These are phyloP conservation scores for Cephus rjabovi DNA, from an alignment of 2,888 invertebrate genomes.

Conservation along the genomic window DNA sequence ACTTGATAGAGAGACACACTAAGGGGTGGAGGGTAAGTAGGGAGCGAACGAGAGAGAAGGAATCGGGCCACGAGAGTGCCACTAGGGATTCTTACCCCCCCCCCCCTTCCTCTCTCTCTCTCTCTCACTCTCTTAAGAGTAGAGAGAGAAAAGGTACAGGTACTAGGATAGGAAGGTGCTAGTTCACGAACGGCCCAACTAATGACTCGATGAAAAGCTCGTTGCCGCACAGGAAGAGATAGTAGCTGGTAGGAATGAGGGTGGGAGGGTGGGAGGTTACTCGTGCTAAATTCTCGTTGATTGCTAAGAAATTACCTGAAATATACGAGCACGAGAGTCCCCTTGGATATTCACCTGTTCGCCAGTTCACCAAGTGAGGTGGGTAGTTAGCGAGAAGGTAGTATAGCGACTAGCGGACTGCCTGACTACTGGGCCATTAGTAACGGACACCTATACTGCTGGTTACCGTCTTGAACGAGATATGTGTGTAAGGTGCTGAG, in stretches of 20 bases:
- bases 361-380: too few species aligned
- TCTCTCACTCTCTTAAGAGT: background rate
- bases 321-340: conserved; percentile 37
- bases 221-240: conserved; percentile 39
- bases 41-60: conserved; percentile 2
- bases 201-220: conserved; percentile 67
- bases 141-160: conserved; percentile 14
- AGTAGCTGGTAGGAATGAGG: conserved; percentile 12
- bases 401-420: too few species aligned
- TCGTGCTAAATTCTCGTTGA: conserved; percentile 49
- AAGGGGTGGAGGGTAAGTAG: conserved; percentile 17
- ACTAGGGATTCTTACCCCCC: background rate
- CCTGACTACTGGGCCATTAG: too few species aligned
- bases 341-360: too few species aligned
- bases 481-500: too few species aligned
- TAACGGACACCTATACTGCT: too few species aligned
- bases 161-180: conserved; percentile 18
- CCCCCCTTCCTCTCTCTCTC: background rate
- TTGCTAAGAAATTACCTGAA: conserved; percentile 61
- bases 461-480: too few species aligned
- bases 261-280: conserved; percentile 9
- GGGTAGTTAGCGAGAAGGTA: too few species aligned
- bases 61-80: background rate
- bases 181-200: conserved; percentile 45
- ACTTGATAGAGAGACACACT: conserved; percentile 29